Base-by-base conservation (phyloP, 64 coral and sea anemone genomes). In the Montipora efflorescens region DNA sequence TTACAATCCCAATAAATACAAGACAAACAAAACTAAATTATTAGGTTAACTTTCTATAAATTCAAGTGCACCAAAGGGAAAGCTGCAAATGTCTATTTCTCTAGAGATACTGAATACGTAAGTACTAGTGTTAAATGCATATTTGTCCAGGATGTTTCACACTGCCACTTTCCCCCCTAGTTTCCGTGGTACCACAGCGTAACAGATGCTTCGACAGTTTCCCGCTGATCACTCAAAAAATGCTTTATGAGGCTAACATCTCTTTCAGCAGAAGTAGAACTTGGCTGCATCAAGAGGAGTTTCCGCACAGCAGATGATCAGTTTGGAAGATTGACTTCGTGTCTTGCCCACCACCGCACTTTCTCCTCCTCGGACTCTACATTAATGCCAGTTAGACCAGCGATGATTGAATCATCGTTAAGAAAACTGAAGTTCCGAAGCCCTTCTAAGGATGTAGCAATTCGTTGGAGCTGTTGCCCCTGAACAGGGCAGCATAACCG, bases 161-260 rank as follows among this genome's bases (percentile, higher is more conserved):
- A 25, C 28, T 28, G 28, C 28, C 28, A 28, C 28, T 28, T 28
- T 28, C 28, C 28, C 28, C 28, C 28, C 28, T 28, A 1, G 28
- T 28, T 28, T 1, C 28, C 0, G 28, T 80, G 81, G 89, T 90
- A 90, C 57, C 77, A 9, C 89, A 90, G 62, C 89, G 71, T 90
- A 72, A 90, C 76, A 19, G 76, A 90, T 69, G 89, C 76, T 90
- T 90, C 58, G 12, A 81, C 89, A 70, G 64, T 73, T 79, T 90
- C 88, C 76, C 80, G 75, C 64, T 79, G 88, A 67, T 75, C 88
- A 68, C 80, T 90, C 88, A 90, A 58, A 90, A 90, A 79, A 79
- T 90, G 10, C 7, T 47, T 90, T 75, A 66, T 90, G 62, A 91
- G 59, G 49, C 90, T 91, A 67, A 91, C 83, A 25, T 74, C 79